Evolutionary conservation across 2,113 vertebrate species (phyloP), one percentile per base, ranked within the genome.

Genomic region (Geococcyx californianus): DNA sequence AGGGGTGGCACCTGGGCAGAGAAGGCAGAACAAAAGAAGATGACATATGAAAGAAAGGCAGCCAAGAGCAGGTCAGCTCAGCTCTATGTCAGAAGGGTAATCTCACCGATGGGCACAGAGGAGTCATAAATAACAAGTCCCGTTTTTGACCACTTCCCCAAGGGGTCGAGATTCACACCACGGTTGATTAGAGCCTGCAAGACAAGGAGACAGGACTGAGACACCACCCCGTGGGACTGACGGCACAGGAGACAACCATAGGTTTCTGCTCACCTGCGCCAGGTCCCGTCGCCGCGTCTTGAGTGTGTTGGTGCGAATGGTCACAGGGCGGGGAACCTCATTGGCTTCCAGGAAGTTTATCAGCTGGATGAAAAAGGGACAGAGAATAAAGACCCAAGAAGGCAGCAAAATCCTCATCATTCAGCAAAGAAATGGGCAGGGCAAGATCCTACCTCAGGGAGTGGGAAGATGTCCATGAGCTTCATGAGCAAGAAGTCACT

Each of bases 91-190:
- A 2, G 15, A 36, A 70, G 20, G 13, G 29, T 17, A 49, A 84
- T 87, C 99, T 98, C 84, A 99, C 99, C 99, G 5, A 99, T 97
- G 33, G 99, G 99, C 69, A 99, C 99, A 0, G 99, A 99, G n/a
- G 99, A 99, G 85, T 99, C 99, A 84, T 98, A 99, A 66, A 99
- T 98, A 59, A 99, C 98, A 38, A 99, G 98, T 25, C 99, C 99
- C 0, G 99, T 99, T 98, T 99, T 99, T 0, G 99, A 99, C 99
- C 99, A 99, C 91, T 99, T 99, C 52, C 99, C 99, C 94, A 99
- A 79, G 10, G 99, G 99, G 85, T 99, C 99, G 5, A 99, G 98
- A 95, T 99, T 99, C 83, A 99, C 99, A 0, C 99, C 99, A 85
- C 99, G 98, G 97, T 99, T 99, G 95, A 99, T 99, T 18, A 99